phyloP scores from a whole-genome alignment of 2,888 invertebrate genomes.

The Pterostichus madidus region DNA sequence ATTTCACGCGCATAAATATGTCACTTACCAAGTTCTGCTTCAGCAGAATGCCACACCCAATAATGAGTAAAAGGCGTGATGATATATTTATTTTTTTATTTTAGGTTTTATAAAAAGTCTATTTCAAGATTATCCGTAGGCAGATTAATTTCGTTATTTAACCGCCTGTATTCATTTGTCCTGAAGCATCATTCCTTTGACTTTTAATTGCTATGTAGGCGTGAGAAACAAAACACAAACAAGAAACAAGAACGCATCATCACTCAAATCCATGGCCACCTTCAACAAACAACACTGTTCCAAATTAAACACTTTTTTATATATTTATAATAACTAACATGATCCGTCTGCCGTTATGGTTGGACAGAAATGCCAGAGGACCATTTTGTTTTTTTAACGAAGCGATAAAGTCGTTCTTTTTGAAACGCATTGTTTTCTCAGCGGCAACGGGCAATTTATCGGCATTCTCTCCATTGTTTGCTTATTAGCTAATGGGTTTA shows the following conservation, averaged over 20 bases:
- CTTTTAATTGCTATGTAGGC: constrained; percentile 44
- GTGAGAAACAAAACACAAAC: constrained; percentile 54
- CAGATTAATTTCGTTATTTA: constrained; percentile 37
- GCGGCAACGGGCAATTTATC: background rate
- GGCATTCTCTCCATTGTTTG: constrained; percentile 40
- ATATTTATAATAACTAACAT: constrained; percentile 7
- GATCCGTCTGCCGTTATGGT: background rate
- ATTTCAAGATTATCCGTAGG: background rate
- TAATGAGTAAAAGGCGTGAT: too few relatives aligned
- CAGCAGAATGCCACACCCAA: too few relatives aligned
- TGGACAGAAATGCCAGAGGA: background rate
- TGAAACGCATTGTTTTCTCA: constrained; percentile 37
- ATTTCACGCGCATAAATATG: too few relatives aligned
- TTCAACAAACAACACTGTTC: background rate
- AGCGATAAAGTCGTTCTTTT: constrained; percentile 26
- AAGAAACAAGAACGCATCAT: constrained; percentile 44
- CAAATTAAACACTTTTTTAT: constrained; percentile 2
- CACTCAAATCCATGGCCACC: constrained; percentile 46
- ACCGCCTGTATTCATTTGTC: constrained; percentile 44
- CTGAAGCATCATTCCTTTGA: constrained; percentile 34
- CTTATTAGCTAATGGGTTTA: constrained; percentile 50
- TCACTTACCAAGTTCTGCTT: too few relatives aligned
- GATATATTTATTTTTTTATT: too few relatives aligned
- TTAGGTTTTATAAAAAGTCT: too few relatives aligned
- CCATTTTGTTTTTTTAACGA: constrained; percentile 37